Evolutionary conservation across 2,888 invertebrate species (phyloP), one percentile per base, ranked within the genome.

Genomic region (Camptogramma bilineatum): DNA sequence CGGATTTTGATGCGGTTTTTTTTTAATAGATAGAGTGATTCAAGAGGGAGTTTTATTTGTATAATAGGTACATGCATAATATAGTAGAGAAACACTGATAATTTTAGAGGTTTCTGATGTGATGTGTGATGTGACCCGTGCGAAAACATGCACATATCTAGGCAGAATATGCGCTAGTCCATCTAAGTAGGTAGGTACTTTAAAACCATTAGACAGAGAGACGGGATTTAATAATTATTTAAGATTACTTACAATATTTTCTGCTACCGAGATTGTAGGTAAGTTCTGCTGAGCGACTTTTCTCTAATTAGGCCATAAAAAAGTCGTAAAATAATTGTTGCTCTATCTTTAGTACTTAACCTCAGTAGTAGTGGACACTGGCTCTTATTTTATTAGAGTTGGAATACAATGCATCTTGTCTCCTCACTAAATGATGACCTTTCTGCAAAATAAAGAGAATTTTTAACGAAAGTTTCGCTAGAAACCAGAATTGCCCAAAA

Each of bases 271-370:
- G 31, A 47, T 61, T 72, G 69, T 65, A 73, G n/a, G n/a, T n/a
- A n/a, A n/a, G n/a, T n/a, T n/a, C 61, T 28, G 24, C 62, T 54
- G 59, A 56, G 58, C 66, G 58, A 75, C 71, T 77, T 74, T 76
- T 73, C 73, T 62, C 56, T 77, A 77, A 78, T 77, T 77, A 77
- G 75, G 76, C 76, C 62, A 79, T 77, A 80, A 77, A 76, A 73
- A 75, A 71, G 72, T 67, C 66, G 69, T 78, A 75, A 79, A 75
- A n/a, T n/a, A n/a, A 73, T 73, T 52, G 58, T 58, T 52, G 42
- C 64, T 51, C 54, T 72, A 73, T 74, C 71, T 62, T 68, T 57
- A 67, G 60, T 74, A 70, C 73, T 69, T 62, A 64, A 70, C 69
- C 46, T 69, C 64, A 64, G 68, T 73, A 71, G 57, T 53, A 75